Evolutionary conservation across 1,140 invertebrate species (phyloP), one percentile per base, ranked within the genome.

Genomic region (Steinernema khuongi): DNA sequence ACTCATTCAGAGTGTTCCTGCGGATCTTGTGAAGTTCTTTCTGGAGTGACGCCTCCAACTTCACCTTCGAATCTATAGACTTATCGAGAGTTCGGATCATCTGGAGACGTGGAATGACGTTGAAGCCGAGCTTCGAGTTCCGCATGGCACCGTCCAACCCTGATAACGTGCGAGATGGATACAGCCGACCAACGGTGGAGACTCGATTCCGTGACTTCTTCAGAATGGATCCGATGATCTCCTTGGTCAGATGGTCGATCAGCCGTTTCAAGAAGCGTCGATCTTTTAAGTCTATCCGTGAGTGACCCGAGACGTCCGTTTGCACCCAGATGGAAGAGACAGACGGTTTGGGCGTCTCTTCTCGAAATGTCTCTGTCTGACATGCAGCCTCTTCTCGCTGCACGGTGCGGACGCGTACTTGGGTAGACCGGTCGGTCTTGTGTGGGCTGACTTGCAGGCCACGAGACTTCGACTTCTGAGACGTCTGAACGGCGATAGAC

Each of bases 11-110:
- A 7, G 50, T 60, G 19, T 60, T 60, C 50, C 50, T 14, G 4
- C 50, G 50, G 50, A 60, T 60, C 19, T 60, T 60, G 7, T 60
- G 50, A 26, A 60, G 50, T 22, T 60, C 50, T 22, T 60, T 60
- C 26, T 60, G 50, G 14, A 60, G 26, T 17, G 50, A 11, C 11
- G 50, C 50, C 50, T 60, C 50, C 7, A 60, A 7, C 26, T 60
- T 60, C 50, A 60, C 50, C 26, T 60, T 60, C 22, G 50, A 14
- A 22, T 60, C 50, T 14, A 60, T 60, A 2, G 50, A 60, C 26
- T 60, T 60, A 22, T 60, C 50, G 11, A 60, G 22, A 26, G 11
- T 60, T 60, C 50, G 50, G 7, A 60, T 60, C 50, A 60, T 60
- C 19, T 60, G 50, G 7, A 60, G 50, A 14, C 50, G 50, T 60